Base-by-base conservation (phyloP, 2,888 invertebrate species). In the Lasioglossum figueresi region DNA sequence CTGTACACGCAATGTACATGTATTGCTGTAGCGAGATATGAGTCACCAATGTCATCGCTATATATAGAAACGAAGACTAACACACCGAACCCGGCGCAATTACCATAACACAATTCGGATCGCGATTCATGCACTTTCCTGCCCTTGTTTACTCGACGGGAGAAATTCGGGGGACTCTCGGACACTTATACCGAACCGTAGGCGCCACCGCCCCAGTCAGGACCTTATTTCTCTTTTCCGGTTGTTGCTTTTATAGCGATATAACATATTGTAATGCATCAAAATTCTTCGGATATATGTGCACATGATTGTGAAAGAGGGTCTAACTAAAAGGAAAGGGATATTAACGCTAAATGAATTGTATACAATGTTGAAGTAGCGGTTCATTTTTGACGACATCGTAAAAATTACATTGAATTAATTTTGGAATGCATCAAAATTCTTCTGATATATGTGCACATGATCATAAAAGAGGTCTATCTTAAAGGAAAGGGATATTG, bases 1-100 rank as follows among this genome's bases (percentile, higher is more conserved):
- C 81, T 84, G 84, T 79, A 82, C 88, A 82, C 84, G 89, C 88
- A 85, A 89, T 90, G 79, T 76, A 81, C 80, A 83, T 85, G 84
- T 84, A 88, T 86, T 74, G 80, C 75, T 71, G 80, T 73, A 86
- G 83, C 88, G 79, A 88, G 88, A 91, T 89, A 91, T 94, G 94
- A 95, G 91, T 94, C 94, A 95, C 91, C 94, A 93, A 93, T 94
- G 93, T 93, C 92, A 93, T 86, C 89, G 91, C 94, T 94, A 95
- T 94, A 94, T 94, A 94, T 95, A 94, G 93, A 91, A 86, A 90
- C 90, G 92, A 92, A 92, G 92, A 87, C 89, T 87, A 90, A 90
- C 86, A 90, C 86, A 88, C 77, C 86, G 88, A 87, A 85, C 83
- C 76, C 71, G 63, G 85, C 82, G 85, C 84, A 93, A 93, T 93